Evolutionary conservation across 2,888 invertebrate genomes (phyloP).

Genomic region (Drosophila gaucha): DNA sequence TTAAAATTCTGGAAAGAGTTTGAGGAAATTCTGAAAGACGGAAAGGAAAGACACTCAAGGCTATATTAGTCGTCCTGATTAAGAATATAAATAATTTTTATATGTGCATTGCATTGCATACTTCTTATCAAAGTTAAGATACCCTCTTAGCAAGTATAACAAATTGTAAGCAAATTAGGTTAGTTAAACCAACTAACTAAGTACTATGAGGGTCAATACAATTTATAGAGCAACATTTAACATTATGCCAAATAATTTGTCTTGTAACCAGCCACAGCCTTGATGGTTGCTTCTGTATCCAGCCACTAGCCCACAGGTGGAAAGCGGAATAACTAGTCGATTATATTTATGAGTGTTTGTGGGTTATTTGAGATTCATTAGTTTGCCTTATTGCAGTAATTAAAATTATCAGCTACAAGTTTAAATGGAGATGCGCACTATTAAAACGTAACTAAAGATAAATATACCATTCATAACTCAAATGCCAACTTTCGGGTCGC

Average conservation of each 20-base stretch:
- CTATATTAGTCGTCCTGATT: no score
- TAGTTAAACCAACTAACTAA: no score
- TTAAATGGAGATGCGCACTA: conserved; percentile 19
- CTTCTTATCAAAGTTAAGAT: no score
- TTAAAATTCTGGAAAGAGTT: no score
- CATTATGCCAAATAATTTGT: background rate
- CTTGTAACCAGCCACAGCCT: background rate
- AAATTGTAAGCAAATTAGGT: no score
- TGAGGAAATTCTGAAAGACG: no score
- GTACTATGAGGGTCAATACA: no score
- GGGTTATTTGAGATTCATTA: conserved; percentile 29
- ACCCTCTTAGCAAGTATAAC: no score
- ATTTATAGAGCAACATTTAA: no score
- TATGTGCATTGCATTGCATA: no score
- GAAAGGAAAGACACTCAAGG: no score
- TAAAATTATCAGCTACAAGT: conserved; percentile 44
- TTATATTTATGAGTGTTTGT: conserved; percentile 19
- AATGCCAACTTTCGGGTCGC: conserved; percentile 37
- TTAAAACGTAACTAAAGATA: conserved; percentile 48
- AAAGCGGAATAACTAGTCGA: conserved; percentile 1
- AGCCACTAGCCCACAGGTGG: conserved; percentile 1
- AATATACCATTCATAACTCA: conserved; percentile 54
- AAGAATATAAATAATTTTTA: no score
- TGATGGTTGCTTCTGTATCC: background rate
- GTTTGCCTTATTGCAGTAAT: conserved; percentile 42